Conservation (phyloP, 1,140 invertebrate genomes). For the Philotrypesis tridentata region DNA sequence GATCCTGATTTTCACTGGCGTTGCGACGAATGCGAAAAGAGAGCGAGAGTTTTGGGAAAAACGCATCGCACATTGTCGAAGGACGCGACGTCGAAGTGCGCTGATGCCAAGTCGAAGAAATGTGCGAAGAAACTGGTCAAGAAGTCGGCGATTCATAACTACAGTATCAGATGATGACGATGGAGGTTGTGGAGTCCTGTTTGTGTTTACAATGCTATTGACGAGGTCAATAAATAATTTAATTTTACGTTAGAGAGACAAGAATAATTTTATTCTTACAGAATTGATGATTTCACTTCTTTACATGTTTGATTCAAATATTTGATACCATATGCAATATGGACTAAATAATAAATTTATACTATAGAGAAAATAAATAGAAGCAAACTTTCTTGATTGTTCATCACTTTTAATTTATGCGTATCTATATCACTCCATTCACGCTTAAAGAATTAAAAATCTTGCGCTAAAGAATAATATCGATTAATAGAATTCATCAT, state of each 20-base stretch:
- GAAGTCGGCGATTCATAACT: neutral
- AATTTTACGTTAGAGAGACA: neutral
- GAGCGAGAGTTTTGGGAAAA: neutral
- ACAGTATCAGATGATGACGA: neutral
- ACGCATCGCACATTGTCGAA: neutral
- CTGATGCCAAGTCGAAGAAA: neutral
- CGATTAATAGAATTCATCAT: neutral
- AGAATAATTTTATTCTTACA: neutral
- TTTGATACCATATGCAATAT: neutral
- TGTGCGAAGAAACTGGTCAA: neutral
- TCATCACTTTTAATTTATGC: neutral
- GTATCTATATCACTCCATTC: neutral
- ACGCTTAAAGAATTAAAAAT: neutral
- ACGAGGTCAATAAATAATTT: neutral
- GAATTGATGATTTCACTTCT: neutral
- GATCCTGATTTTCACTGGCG: constrained; percentile 60
- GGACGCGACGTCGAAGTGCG: neutral
- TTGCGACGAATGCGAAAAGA: constrained; percentile 54
- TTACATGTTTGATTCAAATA: neutral
- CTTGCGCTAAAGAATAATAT: neutral
- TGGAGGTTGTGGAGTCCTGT: neutral
- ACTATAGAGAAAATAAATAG: neutral
- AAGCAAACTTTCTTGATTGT: neutral
- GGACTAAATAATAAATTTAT: neutral
- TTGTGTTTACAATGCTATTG: neutral